These are phyloP conservation scores for Planococcus citri DNA, from an alignment of 1,140 invertebrate species.

Conservation along the genomic window DNA sequence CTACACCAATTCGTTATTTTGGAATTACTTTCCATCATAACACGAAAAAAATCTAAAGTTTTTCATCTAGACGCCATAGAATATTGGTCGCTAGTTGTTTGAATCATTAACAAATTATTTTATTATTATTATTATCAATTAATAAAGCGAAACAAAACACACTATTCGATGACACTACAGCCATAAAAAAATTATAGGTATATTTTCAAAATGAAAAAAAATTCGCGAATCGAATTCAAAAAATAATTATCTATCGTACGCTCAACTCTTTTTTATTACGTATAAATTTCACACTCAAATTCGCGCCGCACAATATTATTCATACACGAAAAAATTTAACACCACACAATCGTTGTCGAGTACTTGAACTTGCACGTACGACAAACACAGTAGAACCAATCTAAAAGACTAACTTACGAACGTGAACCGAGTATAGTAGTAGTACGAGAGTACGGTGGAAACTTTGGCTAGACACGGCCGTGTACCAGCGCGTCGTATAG, in stretches of 20 bases:
- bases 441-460: no score
- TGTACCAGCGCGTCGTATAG: neutral
- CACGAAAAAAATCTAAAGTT: neutral
- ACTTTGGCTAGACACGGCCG: conserved; percentile 1
- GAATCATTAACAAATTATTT: neutral
- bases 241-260: no score
- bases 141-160: no score
- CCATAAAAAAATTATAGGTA: no score
- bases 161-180: no score
- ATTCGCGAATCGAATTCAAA: no score
- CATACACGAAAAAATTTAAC: neutral
- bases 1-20: neutral
- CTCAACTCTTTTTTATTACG: no score
- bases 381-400: neutral
- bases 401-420: neutral
- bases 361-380: no score
- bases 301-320: neutral
- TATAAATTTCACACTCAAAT: no score
- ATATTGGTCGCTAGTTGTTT: neutral
- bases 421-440: no score
- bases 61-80: neutral
- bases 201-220: no score
- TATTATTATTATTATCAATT: no score
- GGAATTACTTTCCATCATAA: conserved; percentile 8
- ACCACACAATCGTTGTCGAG: neutral